These are phyloP conservation scores for Nanorana parkeri DNA, from an alignment of 2,113 vertebrate genomes.

Conservation along the genomic window DNA sequence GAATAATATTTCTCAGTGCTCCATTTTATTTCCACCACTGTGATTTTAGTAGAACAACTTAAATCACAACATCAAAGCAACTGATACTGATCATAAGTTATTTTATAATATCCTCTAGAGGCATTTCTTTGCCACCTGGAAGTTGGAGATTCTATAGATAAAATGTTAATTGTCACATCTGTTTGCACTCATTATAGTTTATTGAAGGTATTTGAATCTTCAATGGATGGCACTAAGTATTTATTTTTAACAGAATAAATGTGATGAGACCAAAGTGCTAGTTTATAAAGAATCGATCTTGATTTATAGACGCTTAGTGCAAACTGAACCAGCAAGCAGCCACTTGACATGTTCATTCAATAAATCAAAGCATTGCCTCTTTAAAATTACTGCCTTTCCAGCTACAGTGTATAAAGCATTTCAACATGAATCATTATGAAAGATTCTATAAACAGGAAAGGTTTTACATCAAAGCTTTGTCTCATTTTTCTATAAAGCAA, in stretches of 20 bases:
- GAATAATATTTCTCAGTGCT: neutral
- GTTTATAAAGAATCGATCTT: neutral
- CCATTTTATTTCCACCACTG: neutral
- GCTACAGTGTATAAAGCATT: neutral
- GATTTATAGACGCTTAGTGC: conserved; percentile 33
- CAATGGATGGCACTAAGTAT: neutral
- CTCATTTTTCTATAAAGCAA: neutral
- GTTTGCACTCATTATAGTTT: conserved; percentile 35
- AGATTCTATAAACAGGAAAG: neutral
- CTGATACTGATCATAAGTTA: neutral
- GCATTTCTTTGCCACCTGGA: conserved; percentile 3
- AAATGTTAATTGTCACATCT: conserved; percentile 11
- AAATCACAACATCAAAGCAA: neutral
- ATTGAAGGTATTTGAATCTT: neutral
- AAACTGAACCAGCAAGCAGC: neutral
- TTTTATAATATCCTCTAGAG: neutral
- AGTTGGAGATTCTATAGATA: conserved; percentile 1
- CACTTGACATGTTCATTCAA: conserved; percentile 19
- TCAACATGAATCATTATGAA: neutral
- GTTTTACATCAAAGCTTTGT: conserved; percentile 24
- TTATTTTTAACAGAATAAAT: conserved; percentile 1
- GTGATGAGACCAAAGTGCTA: conserved; percentile 35
- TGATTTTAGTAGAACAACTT: too few species aligned
- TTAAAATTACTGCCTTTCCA: conserved; percentile 16
- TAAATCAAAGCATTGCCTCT: conserved; percentile 6